These are phyloP conservation scores for Anguilla marmorata DNA, from an alignment of 2,797 vertebrate species.

Conservation along the genomic window DNA sequence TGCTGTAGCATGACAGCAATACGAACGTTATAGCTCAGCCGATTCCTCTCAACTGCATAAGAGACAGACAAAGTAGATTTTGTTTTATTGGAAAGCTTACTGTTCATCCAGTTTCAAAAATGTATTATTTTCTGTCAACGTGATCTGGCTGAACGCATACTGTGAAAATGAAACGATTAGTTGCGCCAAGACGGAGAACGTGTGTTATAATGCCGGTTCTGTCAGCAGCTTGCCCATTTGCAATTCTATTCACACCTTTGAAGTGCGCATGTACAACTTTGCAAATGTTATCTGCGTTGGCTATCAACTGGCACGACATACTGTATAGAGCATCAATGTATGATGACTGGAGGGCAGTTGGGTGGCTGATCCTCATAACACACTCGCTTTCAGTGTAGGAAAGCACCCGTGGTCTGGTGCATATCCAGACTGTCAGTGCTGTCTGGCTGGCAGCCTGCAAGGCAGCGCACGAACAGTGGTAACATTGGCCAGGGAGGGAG, in stretches of 20 bases:
- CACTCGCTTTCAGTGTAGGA: too few species aligned
- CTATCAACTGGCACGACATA: neutral
- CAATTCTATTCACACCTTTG: neutral
- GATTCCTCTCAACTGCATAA: neutral
- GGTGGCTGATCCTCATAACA: too few species aligned
- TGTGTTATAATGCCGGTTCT: neutral
- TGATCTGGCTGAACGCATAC: neutral
- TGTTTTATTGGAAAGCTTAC: neutral
- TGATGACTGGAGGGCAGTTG: too few species aligned
- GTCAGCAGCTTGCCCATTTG: neutral
- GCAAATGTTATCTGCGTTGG: neutral
- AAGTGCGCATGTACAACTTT: neutral
- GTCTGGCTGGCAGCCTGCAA: too few species aligned
- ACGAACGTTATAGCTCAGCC: neutral
- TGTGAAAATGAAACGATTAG: neutral
- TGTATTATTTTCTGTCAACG: neutral
- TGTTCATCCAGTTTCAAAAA: neutral
- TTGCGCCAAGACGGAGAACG: neutral
- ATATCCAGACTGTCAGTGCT: too few species aligned
- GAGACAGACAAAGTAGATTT: neutral
- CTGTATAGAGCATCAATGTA: neutral
- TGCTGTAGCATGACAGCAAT: neutral
- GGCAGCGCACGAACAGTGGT: too few species aligned
- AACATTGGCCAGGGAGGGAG: too few species aligned
- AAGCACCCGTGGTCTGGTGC: too few species aligned